phyloP scores from a whole-genome alignment of 2,888 invertebrate genomes.

The Drosophila villosipedis region DNA sequence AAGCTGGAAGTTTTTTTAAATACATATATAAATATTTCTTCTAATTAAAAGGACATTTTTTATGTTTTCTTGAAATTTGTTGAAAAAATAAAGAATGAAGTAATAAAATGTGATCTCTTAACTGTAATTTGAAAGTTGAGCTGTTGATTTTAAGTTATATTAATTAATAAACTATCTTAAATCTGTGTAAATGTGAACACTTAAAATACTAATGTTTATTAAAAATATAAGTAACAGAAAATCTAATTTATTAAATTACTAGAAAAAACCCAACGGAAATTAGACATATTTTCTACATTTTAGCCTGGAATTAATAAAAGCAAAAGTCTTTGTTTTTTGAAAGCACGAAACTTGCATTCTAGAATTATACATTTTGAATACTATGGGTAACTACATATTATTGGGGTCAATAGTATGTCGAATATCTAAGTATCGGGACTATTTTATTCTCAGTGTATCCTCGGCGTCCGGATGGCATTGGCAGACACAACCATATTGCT shows the following conservation, averaged over 20 bases:
- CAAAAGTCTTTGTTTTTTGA: not conserved
- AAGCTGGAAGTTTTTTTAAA: not conserved
- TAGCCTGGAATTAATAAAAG: not conserved
- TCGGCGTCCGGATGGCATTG: conserved; percentile 65
- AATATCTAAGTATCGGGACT: not conserved
- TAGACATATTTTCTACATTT: not conserved
- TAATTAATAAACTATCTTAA: not conserved
- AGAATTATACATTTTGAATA: not conserved
- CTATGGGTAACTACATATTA: not conserved
- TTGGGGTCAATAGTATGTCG: not conserved
- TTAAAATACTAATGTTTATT: not conserved
- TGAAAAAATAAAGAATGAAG: not conserved
- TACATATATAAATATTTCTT: not conserved
- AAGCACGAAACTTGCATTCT: not conserved
- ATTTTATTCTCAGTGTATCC: conserved; percentile 21
- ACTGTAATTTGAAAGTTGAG: too few species aligned
- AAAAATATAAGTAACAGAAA: not conserved
- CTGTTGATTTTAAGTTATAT: too few species aligned
- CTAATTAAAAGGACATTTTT: not conserved
- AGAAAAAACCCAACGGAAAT: not conserved
- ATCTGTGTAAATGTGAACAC: not conserved
- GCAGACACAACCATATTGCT: conserved; percentile 65
- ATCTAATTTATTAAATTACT: not conserved
- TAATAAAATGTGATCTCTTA: not conserved
- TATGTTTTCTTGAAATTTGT: not conserved